Evolutionary conservation across 2,113 vertebrate species (phyloP).

Genomic region (Neotragus moschatus): DNA sequence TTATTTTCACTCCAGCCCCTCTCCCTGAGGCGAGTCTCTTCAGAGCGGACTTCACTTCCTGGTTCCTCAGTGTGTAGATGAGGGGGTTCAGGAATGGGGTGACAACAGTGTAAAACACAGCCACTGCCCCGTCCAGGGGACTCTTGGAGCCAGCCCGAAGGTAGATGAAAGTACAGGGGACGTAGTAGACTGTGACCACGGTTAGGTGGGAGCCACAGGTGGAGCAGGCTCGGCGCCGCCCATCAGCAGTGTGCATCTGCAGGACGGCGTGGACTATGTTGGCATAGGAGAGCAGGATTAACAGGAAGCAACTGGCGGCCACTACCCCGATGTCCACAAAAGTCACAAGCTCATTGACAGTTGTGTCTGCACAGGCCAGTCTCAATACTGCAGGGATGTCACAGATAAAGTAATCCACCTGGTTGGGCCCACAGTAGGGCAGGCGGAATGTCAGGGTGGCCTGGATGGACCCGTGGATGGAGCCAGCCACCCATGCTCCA

Average conservation of each 20-base stretch:
- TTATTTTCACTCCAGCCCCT: neutral
- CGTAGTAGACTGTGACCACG: slow-evolving; percentile 67
- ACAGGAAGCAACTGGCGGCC: slow-evolving; percentile 59
- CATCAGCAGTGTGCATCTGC: slow-evolving; percentile 43
- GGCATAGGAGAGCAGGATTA: slow-evolving; percentile 68
- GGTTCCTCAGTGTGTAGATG: slow-evolving; percentile 72
- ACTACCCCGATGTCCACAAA: slow-evolving; percentile 61
- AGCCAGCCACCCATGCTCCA: slow-evolving; percentile 65
- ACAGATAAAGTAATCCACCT: slow-evolving; percentile 63
- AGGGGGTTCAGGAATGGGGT: slow-evolving; percentile 70
- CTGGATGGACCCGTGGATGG: slow-evolving; percentile 59
- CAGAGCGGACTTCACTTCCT: slow-evolving; percentile 68
- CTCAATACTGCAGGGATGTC: slow-evolving; percentile 67
- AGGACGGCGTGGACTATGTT: slow-evolving; percentile 62
- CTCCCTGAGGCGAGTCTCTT: neutral
- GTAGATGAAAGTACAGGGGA: slow-evolving; percentile 67
- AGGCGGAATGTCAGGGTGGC: slow-evolving; percentile 53
- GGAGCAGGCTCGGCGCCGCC: slow-evolving; percentile 58
- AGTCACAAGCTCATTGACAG: slow-evolving; percentile 32
- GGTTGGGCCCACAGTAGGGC: slow-evolving; percentile 67
- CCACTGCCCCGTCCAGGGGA: slow-evolving; percentile 30
- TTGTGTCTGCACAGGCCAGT: slow-evolving; percentile 68
- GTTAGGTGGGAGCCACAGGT: slow-evolving; percentile 69
- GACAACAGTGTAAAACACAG: slow-evolving; percentile 68
- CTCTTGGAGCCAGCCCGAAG: slow-evolving; percentile 28